A percentile compares a stretch with the other conserved stretches of the same genome.
These are phyloP conservation scores for Catharus bicknelli DNA, from an alignment of 2,113 vertebrate species.

Conservation along the genomic window DNA sequence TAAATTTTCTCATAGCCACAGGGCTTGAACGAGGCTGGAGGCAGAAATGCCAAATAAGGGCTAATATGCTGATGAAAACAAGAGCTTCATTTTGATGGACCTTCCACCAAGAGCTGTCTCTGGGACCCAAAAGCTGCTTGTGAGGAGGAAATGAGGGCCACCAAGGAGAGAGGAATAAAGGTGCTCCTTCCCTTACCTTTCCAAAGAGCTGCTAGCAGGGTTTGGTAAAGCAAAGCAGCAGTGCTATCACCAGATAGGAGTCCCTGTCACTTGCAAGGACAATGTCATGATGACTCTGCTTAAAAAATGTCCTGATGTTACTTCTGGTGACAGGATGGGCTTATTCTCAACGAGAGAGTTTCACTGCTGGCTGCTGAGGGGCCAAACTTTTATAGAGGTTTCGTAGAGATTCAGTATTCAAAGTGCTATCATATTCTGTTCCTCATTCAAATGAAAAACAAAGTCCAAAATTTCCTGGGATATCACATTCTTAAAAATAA, in stretches of 20 bases:
- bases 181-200: not conserved
- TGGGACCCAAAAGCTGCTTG: not conserved
- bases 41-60: not conserved
- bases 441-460: not conserved
- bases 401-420: not conserved
- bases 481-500: not conserved
- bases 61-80: not conserved
- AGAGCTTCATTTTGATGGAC: not conserved
- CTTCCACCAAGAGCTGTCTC: not conserved
- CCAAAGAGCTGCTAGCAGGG: not conserved
- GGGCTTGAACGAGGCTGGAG: not conserved
- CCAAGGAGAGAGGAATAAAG: not conserved
- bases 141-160: not conserved
- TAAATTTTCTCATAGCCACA: not conserved
- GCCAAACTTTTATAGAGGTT: not conserved
- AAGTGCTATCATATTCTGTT: not conserved
- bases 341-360: not conserved
- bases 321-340: not conserved
- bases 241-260: not conserved
- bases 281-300: not conserved
- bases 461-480: not conserved
- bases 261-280: not conserved
- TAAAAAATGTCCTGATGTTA: not conserved
- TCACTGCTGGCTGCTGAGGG: not conserved
- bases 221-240: not conserved